These are phyloP conservation scores for Agrypnia vestita DNA, from an alignment of 1,140 invertebrate genomes.

Conservation along the genomic window DNA sequence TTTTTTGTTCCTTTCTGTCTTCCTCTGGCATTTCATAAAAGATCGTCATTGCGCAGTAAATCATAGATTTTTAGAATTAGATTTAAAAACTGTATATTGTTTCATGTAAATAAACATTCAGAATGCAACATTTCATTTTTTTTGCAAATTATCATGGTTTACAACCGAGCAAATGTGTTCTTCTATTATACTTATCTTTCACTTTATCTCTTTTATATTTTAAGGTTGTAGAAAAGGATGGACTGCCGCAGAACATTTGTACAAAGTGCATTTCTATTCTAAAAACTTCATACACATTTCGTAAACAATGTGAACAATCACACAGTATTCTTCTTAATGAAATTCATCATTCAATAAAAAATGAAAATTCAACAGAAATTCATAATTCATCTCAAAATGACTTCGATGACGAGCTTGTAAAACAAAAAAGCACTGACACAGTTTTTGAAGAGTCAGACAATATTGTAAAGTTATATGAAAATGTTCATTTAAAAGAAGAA, in stretches of 20 bases:
- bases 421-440: neutral
- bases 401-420: neutral
- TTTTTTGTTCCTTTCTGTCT: too few species aligned
- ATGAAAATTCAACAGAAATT: neutral
- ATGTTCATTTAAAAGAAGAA: slow-evolving; percentile 37
- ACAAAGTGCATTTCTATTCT: slow-evolving; percentile 54
- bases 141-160: neutral
- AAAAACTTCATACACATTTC: slow-evolving; percentile 54
- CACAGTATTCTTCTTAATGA: slow-evolving; percentile 29
- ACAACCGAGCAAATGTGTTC: neutral
- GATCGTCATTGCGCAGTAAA: neutral
- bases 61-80: too few species aligned
- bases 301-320: slow-evolving; percentile 55
- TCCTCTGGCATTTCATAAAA: neutral
- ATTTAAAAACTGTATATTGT: too few species aligned
- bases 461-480: neutral
- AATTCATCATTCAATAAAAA: neutral
- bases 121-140: neutral
- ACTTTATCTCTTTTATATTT: slow-evolving; percentile 39
- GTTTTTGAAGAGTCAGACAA: neutral
- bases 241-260: slow-evolving; percentile 56
- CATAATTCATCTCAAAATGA: neutral
- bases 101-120: neutral
- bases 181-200: neutral
- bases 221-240: slow-evolving; percentile 62